phyloP scores from a whole-genome alignment of 2,797 vertebrate species.

The Sebastes kiyomatsui region DNA sequence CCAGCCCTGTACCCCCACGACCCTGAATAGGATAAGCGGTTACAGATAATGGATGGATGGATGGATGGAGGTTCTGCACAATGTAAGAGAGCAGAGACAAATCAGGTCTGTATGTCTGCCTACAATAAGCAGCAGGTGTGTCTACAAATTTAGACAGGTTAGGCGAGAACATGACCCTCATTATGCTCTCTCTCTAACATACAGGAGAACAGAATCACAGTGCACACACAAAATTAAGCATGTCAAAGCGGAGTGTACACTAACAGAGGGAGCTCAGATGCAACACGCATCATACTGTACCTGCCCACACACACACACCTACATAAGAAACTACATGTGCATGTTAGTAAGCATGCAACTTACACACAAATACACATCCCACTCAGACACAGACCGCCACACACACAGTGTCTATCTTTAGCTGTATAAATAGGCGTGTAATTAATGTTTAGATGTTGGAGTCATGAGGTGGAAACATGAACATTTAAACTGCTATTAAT shows the following conservation, averaged over 20 bases:
- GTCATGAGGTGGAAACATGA: constrained; percentile 44
- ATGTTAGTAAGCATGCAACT: not conserved
- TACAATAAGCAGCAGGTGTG: constrained; percentile 20
- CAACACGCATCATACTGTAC: not conserved
- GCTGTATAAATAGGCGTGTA: constrained; percentile 42
- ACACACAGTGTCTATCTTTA: constrained; percentile 45
- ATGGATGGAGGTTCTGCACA: not conserved
- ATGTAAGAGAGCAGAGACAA: not conserved
- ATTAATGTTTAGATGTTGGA: constrained; percentile 52
- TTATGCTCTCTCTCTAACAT: not conserved
- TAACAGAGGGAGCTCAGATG: not conserved
- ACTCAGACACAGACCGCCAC: not conserved
- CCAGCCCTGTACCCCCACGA: too few relatives aligned
- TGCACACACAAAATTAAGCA: not conserved
- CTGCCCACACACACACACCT: not conserved
- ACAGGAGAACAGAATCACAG: not conserved
- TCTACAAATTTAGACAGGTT: constrained; percentile 18
- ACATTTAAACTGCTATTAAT: constrained; percentile 64
- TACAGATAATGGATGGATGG: too few relatives aligned
- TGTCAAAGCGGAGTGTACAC: not conserved
- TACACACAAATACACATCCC: not conserved
- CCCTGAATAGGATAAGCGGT: too few relatives aligned
- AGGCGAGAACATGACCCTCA: not conserved
- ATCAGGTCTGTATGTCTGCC: not conserved
- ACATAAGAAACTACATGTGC: not conserved